phyloP scores from a whole-genome alignment of 2,888 invertebrate genomes.

The Aromia moschata region DNA sequence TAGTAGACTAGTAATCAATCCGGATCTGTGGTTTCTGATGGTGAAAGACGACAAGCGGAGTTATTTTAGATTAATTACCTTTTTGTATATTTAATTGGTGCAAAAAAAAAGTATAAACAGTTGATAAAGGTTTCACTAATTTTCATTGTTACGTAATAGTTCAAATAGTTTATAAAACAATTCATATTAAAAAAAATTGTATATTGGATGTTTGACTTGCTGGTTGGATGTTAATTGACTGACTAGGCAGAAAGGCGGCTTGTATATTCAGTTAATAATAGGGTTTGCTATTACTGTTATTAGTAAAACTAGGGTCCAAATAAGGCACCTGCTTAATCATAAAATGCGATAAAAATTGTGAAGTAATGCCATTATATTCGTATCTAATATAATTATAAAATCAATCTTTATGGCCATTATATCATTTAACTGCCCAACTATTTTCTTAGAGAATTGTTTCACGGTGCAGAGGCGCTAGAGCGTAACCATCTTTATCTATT shows the following conservation, averaged over 20 bases:
- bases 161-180: no score
- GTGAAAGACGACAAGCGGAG: no score
- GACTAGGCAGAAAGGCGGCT: conserved; percentile 23
- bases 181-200: no score
- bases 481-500: background rate
- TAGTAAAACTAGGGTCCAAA: conserved; percentile 32
- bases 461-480: background rate
- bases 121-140: no score
- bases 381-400: conserved; percentile 17
- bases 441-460: conserved; percentile 9
- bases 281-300: conserved; percentile 33
- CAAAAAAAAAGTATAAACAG: no score
- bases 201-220: conserved; percentile 3
- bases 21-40: no score
- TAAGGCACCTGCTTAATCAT: conserved; percentile 32
- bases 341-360: conserved; percentile 19
- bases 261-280: conserved; percentile 30
- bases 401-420: conserved; percentile 12
- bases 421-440: background rate
- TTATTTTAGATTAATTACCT: no score
- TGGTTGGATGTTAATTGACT: conserved; percentile 17
- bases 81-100: no score
- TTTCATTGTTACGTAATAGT: no score
- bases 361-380: conserved; percentile 17
- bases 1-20: no score